These are phyloP conservation scores for Psephotus haematonotus DNA, from an alignment of 2,113 vertebrate species.

Conservation along the genomic window DNA sequence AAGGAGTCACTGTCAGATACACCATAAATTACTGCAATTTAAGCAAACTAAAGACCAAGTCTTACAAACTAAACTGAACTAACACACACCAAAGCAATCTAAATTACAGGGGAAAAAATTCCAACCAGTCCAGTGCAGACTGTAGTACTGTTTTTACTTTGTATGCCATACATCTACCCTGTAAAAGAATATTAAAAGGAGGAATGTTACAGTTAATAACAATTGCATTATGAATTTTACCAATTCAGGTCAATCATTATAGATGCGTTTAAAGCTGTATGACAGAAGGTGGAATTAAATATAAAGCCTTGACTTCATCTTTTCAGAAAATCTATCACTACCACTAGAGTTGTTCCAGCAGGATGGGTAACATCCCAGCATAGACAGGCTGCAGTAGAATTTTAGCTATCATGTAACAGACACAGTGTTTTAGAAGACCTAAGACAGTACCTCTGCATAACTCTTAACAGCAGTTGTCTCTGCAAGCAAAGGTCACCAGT, in stretches of 20 bases:
- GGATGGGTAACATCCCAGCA: background rate
- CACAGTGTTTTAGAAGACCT: background rate
- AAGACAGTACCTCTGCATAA: background rate
- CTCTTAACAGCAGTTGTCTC: background rate
- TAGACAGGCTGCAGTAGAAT: background rate
- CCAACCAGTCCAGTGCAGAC: background rate
- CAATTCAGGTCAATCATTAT: background rate
- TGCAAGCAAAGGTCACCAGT: background rate
- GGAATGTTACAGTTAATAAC: background rate
- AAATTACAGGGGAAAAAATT: background rate
- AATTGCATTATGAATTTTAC: background rate
- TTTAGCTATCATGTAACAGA: background rate
- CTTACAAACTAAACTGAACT: background rate
- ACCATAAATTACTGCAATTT: background rate
- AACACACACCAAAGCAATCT: background rate
- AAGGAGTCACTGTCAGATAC: background rate
- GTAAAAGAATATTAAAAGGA: background rate
- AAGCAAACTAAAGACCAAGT: background rate
- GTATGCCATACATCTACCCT: background rate
- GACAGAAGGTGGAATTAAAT: background rate
- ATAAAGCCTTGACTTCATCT: background rate
- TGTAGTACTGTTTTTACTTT: background rate
- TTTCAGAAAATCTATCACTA: background rate
- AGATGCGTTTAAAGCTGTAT: background rate
- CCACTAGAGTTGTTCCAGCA: background rate